A percentile compares a stretch with the other conserved stretches of the same genome.
Evolutionary conservation across 2,797 vertebrate genomes (phyloP).

Genomic region (Manis pentadactyla): DNA sequence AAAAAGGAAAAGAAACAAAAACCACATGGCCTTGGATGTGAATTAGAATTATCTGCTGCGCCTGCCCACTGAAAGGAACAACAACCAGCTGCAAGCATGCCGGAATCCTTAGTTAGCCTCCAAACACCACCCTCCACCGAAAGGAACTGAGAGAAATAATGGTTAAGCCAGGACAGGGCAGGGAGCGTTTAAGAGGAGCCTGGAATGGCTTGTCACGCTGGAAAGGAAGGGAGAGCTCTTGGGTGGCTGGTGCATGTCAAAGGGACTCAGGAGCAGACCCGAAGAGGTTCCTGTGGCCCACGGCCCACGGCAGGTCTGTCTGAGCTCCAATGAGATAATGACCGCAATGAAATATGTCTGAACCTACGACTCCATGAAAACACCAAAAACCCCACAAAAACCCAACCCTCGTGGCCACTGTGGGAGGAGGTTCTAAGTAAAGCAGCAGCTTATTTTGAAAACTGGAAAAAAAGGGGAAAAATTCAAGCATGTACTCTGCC

Average conservation of each 20-base stretch:
- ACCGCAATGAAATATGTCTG: accelerated
- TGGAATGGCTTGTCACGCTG: not conserved
- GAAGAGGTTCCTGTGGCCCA: not conserved
- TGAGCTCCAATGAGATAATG: accelerated
- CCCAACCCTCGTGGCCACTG: not conserved
- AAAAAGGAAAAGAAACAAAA: too few relatives aligned
- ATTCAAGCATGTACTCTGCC: accelerated
- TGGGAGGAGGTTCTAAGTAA: accelerated
- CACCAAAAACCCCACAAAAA: not conserved
- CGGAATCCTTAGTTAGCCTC: not conserved
- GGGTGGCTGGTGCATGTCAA: too few relatives aligned
- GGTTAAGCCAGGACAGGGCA: not conserved
- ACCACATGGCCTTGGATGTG: not conserved
- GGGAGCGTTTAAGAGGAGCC: too few relatives aligned
- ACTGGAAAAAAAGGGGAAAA: not conserved
- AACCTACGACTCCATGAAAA: accelerated
- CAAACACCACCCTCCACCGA: not conserved
- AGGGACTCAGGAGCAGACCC: not conserved
- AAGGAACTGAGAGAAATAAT: not conserved
- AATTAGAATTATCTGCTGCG: not conserved
- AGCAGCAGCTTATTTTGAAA: not conserved
- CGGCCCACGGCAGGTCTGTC: too few relatives aligned
- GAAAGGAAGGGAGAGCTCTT: not conserved
- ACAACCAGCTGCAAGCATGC: accelerated
- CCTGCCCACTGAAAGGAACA: not conserved